Evolutionary conservation across 2,113 vertebrate genomes (phyloP), one percentile per base, ranked within the genome.

Genomic region (Corythoichthys haematopterus): DNA sequence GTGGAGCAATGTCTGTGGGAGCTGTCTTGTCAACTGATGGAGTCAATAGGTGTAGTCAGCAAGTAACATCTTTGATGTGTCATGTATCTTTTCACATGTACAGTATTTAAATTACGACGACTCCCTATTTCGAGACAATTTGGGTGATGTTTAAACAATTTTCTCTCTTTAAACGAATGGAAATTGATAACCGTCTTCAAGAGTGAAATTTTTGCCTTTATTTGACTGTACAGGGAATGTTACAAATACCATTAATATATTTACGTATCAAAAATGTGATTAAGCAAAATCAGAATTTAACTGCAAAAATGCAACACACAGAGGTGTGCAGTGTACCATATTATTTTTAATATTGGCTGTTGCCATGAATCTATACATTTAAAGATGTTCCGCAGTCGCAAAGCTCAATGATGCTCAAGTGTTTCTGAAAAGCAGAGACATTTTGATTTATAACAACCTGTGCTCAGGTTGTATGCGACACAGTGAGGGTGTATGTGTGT

Each of bases 401-500:
- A 20, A n/a, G 8, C 7, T 28, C 52, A 28, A 28, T 10, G 8
- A 53, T 6, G 50, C 1, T 6, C 50, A 2, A 51, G 3, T 53
- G 20, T 53, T 53, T 53, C 36, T 37, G 33, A 6, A 4, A 36
- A 35, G 12, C 55, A 57, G 55, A 56, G 16, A 52, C 51, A 52
- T 9, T 20, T 6, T 8, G 51, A n/a, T 52, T 15, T 2, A n/a
- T 8, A 15, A 7, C 14, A 7, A 28, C 51, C 4, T 2, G 2
- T 62, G 51, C 61, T 53, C 20, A 57, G 61, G 16, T 20, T 28
- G 33, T 57, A 48, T 71, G 66, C 12, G 37, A 35, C 38, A 36
- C 36, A 38, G 36, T 36, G 13, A 43, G 63, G 46, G 50, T 36
- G 64, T 67, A 62, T 70, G 60, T 36, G 71, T 61, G 68, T 64